These are phyloP conservation scores for Popillia japonica DNA, from an alignment of 1,140 invertebrate species.

Conservation along the genomic window DNA sequence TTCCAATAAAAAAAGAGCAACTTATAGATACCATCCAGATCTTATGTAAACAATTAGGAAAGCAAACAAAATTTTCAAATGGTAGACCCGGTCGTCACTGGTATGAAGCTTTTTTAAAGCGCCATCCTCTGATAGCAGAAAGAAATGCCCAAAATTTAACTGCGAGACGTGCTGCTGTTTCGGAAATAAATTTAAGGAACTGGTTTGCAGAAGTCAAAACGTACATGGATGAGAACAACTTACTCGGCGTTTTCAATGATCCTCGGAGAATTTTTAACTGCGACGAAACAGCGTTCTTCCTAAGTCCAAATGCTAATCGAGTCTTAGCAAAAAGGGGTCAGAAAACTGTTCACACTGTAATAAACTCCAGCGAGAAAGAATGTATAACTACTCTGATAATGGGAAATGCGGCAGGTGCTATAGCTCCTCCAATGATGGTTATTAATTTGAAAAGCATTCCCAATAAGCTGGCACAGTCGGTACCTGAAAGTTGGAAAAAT, in stretches of 20 bases:
- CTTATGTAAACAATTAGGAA: conserved; percentile 38
- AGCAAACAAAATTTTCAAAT: no score
- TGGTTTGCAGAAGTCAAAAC: conserved; percentile 52
- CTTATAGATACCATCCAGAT: conserved; percentile 32
- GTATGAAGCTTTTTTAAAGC: no score
- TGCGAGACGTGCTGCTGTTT: no score
- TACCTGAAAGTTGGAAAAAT: conserved; percentile 46
- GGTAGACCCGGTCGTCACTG: no score
- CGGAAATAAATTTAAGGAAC: no score
- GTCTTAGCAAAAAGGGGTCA: conserved; percentile 45
- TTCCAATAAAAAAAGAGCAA: conserved; percentile 36
- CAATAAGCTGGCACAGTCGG: background rate
- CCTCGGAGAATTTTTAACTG: no score
- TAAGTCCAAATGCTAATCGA: conserved; percentile 53
- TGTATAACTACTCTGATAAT: no score
- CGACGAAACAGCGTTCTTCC: conserved; percentile 57
- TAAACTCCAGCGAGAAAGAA: conserved; percentile 49
- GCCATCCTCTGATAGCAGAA: no score
- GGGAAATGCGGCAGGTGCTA: no score
- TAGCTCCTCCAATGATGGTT: conserved; percentile 41
- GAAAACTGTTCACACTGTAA: no score
- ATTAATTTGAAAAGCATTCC: no score
- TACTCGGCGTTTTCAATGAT: conserved; percentile 51
- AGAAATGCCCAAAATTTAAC: no score
- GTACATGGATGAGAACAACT: conserved; percentile 50